Evolutionary conservation across 2,888 invertebrate species (phyloP), one percentile per base, ranked within the genome.

Genomic region (Acrobasis suavella): DNA sequence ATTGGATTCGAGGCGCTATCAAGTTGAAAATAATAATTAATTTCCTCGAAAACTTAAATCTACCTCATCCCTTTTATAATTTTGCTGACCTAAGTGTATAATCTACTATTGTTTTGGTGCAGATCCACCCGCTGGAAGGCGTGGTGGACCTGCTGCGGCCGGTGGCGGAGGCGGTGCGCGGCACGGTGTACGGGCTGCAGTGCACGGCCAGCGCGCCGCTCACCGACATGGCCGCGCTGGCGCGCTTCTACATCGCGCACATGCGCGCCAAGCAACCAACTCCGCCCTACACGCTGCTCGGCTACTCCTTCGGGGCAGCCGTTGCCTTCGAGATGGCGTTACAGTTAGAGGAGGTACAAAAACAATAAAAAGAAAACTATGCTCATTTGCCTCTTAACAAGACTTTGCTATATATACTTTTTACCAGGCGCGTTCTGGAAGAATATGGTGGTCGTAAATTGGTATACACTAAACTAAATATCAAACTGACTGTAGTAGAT

Each of bases 251-350:
- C 86, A 91, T 96, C 37, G 79, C 89, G 83, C 94, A 96, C 85
- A 94, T 98, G 76, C 95, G 95, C 80, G 93, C 93, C 60, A 91
- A 96, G 55, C 97, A 98, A 88, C 94, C 95, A 9, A 87, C 92
- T 63, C 97, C 98, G 67, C 98, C 98, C 2, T 98, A 97, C 93
- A 94, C 95, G 59, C 91, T 99, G 68, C 95, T 97, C 54, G 99
- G 99, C 1, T 99, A 99, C 90, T 99, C 99, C 0, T 99, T 97
- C 87, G 99, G 99, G 67, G 97, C 98, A 50, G 95, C 96, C 72
- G 96, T 99, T 42, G 98, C 98, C 16, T 97, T 98, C 83, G 99
- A 99, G 92, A 98, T 99, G 95, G 97, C 97, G 37, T 89, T 96
- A 39, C 96, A 97, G 82, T 91, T 99, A 62, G 97, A 98, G 81